Evolutionary conservation across 2,113 vertebrate genomes (phyloP), one percentile per base, ranked within the genome.

Genomic region (Leiothrix lutea): DNA sequence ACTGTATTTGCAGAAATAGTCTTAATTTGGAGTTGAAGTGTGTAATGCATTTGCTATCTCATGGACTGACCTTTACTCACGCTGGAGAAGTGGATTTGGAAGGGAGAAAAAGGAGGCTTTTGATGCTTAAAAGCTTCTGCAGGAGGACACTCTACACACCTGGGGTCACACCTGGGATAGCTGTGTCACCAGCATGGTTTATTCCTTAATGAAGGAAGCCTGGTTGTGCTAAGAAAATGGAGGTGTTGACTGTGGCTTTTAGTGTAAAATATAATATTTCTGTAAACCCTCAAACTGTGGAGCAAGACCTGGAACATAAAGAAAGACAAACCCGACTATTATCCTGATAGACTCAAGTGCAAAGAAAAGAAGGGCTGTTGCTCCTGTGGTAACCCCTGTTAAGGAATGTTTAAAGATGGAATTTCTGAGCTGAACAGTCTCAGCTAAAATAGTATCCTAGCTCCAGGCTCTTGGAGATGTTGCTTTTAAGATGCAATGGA

Each of bases 401-500:
- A 69, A 92, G 57, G 25, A 80, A 47, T 61, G 82, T 73, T 64
- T 95, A 92, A 88, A 88, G 71, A 82, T 44, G 60, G 74, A 56
- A 88, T 86, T 93, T 90, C 71, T 64, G 38, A 78, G 24, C 50
- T 62, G 81, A 94, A 70, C 67, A 80, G 44, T 83, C 85, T 57
- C 35, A 67, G 48, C 64, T 87, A 54, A 88, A 90, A 93, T 20
- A 88, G 48, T 25, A 40, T 73, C 60, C 56, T 92, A 53, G 92
- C 85, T 90, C 25, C 60, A 53, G 85, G 67, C 88, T 96, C 53
- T 60, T 38, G 4, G 45, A 66, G n/a, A 51, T 14, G n/a, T 11
- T 50, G 72, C 65, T 90, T 92, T 96, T 81, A 90, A 88, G 83
- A 86, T 81, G 75, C 77, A 57, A 26, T 38, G 82, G 65, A 78